Evolutionary conservation across 1,140 invertebrate genomes (phyloP), one percentile per base, ranked within the genome.

Genomic region (Sitobion miscanthi): DNA sequence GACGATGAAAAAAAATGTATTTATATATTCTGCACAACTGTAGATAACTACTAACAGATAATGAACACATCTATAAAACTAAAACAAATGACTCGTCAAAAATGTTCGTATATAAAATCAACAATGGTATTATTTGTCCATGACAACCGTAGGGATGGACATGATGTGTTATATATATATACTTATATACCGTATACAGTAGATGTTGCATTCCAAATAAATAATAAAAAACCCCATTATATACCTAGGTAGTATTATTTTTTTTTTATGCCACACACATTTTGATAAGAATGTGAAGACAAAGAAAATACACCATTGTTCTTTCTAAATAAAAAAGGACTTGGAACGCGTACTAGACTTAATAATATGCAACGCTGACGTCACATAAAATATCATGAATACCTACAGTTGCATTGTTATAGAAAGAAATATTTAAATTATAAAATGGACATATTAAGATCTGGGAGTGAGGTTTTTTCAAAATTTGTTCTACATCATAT

Each of bases 241-340:
- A 77, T 77, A 77, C 62, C 30, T n/a, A 77, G 30, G 62, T n/a
- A 69, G 30, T n/a, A 77, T 69, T 69, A n/a, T n/a, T 77, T n/a
- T 77, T 57, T 62, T 77, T n/a, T 77, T 17, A 77, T 77, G 1
- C n/a, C 62, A 77, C 30, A 77, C 62, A n/a, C 62, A 77, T 35
- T 77, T 77, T 77, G 30, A 77, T 77, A 77, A 35, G 62, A 77
- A n/a, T 17, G n/a, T 30, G 14, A n/a, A 77, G 4, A 77, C 62
- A 77, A 77, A 77, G 62, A 77, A 77, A 77, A 77, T 77, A 77
- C 62, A n/a, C 30, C 14, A n/a, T 77, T 77, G 62, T 77, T 77
- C 62, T 77, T 69, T n/a, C 52, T n/a, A 69, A 69, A 69, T n/a
- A 62, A 57, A 25, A 77, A 77, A 69, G n/a, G n/a, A 35, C 62